These are phyloP conservation scores for Diaperis boleti DNA, from an alignment of 2,888 invertebrate species.

Conservation along the genomic window DNA sequence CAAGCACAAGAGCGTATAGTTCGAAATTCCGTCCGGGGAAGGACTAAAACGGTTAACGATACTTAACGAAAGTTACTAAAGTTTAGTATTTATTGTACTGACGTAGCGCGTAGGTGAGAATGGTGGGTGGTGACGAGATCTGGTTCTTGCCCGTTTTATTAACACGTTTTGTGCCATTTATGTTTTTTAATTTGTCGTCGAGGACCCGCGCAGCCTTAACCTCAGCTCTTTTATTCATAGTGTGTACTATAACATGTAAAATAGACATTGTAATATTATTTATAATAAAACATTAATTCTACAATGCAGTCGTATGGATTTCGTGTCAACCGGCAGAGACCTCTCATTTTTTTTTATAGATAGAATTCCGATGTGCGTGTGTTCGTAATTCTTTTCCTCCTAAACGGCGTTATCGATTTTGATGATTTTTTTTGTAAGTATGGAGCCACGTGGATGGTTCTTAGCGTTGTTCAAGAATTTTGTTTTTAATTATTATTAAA, in stretches of 20 bases:
- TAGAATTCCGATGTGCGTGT: too few relatives aligned
- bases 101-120: slow-evolving; percentile 12
- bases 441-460: too few relatives aligned
- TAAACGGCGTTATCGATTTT: too few relatives aligned
- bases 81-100: slow-evolving; percentile 29
- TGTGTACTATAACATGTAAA: slow-evolving; percentile 53
- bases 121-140: slow-evolving; percentile 31
- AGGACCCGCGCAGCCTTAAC: slow-evolving; percentile 17
- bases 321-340: too few relatives aligned
- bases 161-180: slow-evolving; percentile 37
- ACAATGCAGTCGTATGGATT: neutral
- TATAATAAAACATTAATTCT: slow-evolving; percentile 48
- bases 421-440: too few relatives aligned
- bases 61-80: slow-evolving; percentile 41
- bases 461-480: too few relatives aligned
- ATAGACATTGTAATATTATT: slow-evolving; percentile 54
- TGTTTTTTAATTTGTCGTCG: slow-evolving; percentile 28
- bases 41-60: slow-evolving; percentile 28
- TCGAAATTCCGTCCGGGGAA: slow-evolving; percentile 35
- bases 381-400: too few relatives aligned
- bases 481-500: too few relatives aligned
- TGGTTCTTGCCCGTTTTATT: slow-evolving; percentile 36
- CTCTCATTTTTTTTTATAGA: too few relatives aligned
- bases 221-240: slow-evolving; percentile 22
- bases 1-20: slow-evolving; percentile 51